Evolutionary conservation across 2,113 vertebrate genomes (phyloP), one percentile per base, ranked within the genome.

Genomic region (Notiomystis cincta): DNA sequence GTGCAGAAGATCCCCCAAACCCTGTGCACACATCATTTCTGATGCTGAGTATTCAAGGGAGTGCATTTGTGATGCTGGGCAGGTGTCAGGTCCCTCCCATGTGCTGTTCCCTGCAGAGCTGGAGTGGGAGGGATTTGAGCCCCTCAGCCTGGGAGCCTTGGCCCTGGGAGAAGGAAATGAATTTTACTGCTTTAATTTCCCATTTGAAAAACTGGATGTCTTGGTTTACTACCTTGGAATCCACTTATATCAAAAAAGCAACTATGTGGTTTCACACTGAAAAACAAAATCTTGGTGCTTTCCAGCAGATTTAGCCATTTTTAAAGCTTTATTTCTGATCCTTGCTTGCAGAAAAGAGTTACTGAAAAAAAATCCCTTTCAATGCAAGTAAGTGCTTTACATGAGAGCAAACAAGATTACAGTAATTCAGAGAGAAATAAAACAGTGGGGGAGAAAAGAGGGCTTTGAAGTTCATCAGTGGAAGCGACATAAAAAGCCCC

Each of bases 391-490:
- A 94, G 42, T 76, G 87, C 77, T 85, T 93, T 82, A 73, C 54
- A 76, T 35, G 90, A 58, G 42, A 58, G 78, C 66, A 93, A 94
- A 95, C 87, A 90, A 84, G 73, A 93, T 93, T 85, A 72, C 77
- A 93, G 73, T 85, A 72, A 96, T 94, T 96, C 91, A 88, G 82
- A 87, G 31, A 89, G 84, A 82, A 94, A 91, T 91, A 69, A 96
- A 97, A 79, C 84, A 85, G 82, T 88, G 60, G 94, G 95, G 84
- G 61, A 87, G 94, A 87, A 87, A 69, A 82, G 58, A 93, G 50
- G 40, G 73, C 93, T 97, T 95, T 95, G 94, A 96, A 96, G 89
- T 93, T 96, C 93, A 93, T 96, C 93, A 77, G 78, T 91, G 94
- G 87, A 85, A 91, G 66, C 4, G 31, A 90, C 91, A 95, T 73